These are phyloP conservation scores for Malurus splendens DNA, from an alignment of 2,797 vertebrate genomes.

Conservation along the genomic window DNA sequence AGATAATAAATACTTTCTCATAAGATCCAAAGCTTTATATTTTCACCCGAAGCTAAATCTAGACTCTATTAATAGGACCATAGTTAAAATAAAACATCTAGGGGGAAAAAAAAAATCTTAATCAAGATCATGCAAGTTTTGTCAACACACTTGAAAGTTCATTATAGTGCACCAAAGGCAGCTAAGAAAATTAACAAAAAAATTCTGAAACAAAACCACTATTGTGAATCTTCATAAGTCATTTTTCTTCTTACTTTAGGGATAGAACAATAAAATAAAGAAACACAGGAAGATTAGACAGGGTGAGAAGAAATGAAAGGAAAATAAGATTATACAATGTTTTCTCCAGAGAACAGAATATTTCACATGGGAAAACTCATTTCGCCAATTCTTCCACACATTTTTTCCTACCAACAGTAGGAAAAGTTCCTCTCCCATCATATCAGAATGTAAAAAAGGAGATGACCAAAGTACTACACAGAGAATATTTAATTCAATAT, in stretches of 20 bases:
- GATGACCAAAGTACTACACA: not conserved
- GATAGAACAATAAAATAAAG: not conserved
- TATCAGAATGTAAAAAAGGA: not conserved
- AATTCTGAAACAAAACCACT: not conserved
- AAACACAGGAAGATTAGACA: not conserved
- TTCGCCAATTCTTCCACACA: not conserved
- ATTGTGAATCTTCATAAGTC: not conserved
- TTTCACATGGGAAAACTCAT: not conserved
- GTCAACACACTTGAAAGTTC: not conserved
- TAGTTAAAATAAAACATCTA: not conserved
- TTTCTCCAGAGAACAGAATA: not conserved
- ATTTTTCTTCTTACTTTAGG: not conserved
- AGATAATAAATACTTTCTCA: not conserved
- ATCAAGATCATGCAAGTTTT: not conserved
- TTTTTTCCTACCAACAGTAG: not conserved
- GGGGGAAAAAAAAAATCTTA: not conserved
- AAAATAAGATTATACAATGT: not conserved
- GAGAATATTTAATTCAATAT: not conserved
- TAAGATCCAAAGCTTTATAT: not conserved
- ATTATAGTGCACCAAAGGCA: not conserved
- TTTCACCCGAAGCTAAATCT: not conserved
- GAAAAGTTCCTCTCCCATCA: not conserved
- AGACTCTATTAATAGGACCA: not conserved
- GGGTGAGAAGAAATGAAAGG: not conserved
- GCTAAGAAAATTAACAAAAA: slow-evolving; percentile 3